These are phyloP conservation scores for Cetoscarus ocellatus DNA, from an alignment of 2,797 vertebrate species.

Conservation along the genomic window DNA sequence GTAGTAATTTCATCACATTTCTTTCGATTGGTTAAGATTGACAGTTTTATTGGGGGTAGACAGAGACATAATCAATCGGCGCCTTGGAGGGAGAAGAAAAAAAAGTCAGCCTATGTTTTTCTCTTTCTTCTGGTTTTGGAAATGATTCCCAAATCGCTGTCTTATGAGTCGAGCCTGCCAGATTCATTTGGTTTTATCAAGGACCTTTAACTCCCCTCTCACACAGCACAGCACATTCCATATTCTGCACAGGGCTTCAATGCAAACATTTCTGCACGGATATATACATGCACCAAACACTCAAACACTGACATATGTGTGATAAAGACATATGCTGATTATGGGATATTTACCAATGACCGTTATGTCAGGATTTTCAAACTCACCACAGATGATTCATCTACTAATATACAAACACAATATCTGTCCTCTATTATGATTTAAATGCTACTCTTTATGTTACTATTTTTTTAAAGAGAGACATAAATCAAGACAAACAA, in stretches of 20 bases:
- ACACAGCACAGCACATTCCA: slow-evolving; percentile 58
- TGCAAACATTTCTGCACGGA: slow-evolving; percentile 28
- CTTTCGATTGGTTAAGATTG: slow-evolving; percentile 76
- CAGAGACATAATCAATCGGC: slow-evolving; percentile 81
- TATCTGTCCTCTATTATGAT: too few species aligned
- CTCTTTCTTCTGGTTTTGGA: slow-evolving; percentile 80
- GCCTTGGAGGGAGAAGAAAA: slow-evolving; percentile 66
- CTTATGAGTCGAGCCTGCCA: slow-evolving; percentile 74
- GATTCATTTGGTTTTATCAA: slow-evolving; percentile 82
- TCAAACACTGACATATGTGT: slow-evolving; percentile 6
- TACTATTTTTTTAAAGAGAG: too few species aligned
- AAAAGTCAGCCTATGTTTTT: slow-evolving; percentile 60
- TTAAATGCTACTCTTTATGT: too few species aligned
- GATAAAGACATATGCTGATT: slow-evolving; percentile 21
- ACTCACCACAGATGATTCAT: too few species aligned
- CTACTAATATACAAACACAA: too few species aligned
- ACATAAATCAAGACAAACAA: too few species aligned
- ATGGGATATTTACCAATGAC: neutral
- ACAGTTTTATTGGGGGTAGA: slow-evolving; percentile 80
- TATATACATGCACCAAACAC: slow-evolving; percentile 24
- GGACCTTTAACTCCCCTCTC: slow-evolving; percentile 72
- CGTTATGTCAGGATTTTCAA: too few species aligned
- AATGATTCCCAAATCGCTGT: slow-evolving; percentile 69
- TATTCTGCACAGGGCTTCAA: slow-evolving; percentile 49
- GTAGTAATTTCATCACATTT: slow-evolving; percentile 74